Conservation (phyloP, 2,888 invertebrate genomes). For the Melipona beecheii region DNA sequence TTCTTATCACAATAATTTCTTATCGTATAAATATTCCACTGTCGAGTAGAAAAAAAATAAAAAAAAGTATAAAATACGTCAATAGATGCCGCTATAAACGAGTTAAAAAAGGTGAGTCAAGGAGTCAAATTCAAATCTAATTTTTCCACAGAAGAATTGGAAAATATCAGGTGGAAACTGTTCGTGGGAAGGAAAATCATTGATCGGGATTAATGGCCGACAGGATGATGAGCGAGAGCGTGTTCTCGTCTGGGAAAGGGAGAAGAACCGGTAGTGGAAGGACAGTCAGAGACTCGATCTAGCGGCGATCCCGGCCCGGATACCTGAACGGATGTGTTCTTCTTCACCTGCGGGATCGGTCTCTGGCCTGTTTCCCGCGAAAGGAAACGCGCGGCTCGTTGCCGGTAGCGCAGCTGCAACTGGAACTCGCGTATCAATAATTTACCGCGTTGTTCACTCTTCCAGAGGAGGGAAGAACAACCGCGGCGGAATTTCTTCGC, state of each 20-base stretch:
- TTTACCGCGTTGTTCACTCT: conserved; percentile 25
- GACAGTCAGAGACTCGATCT: conserved; percentile 38
- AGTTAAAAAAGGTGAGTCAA: too few species aligned
- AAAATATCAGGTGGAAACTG: conserved; percentile 2
- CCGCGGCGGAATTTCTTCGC: conserved; percentile 43
- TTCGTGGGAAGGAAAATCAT: conserved; percentile 34
- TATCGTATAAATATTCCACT: too few species aligned
- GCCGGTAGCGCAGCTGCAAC: conserved; percentile 32
- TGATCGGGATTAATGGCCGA: conserved; percentile 34
- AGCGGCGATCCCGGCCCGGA: conserved; percentile 39
- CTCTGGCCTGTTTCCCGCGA: conserved; percentile 50
- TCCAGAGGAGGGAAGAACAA: conserved; percentile 21
- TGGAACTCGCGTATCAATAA: conserved; percentile 62
- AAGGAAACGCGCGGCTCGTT: conserved; percentile 56
- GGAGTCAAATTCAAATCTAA: too few species aligned
- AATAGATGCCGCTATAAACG: too few species aligned
- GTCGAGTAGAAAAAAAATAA: too few species aligned
- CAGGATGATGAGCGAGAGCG: conserved; percentile 18
- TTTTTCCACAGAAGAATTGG: too few species aligned
- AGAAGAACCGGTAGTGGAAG: conserved; percentile 32
- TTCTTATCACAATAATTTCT: too few species aligned
- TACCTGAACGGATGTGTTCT: conserved; percentile 53
- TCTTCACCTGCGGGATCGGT: conserved; percentile 49
- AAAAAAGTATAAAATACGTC: too few species aligned
- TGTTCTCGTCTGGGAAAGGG: conserved; percentile 4